Evolutionary conservation across 2,888 invertebrate species (phyloP), one percentile per base, ranked within the genome.

Genomic region (Cryptocheilus praepositus): DNA sequence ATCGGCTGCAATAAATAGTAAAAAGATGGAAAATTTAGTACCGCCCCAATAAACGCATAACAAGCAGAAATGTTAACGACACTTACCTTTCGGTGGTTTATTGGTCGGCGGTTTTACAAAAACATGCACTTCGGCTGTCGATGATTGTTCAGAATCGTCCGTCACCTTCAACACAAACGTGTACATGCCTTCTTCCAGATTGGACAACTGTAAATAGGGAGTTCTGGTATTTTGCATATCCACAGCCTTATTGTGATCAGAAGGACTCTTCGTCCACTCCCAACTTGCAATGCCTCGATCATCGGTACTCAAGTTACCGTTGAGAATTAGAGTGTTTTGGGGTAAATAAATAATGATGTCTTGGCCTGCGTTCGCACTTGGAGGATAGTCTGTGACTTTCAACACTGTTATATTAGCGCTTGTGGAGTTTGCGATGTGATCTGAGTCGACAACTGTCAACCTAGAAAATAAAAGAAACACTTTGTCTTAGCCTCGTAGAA

Each of bases 191-290:
- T 96, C 95, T 83, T 97, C 96, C 55, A 98, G 91, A 89, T 98
- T 96, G 0, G 96, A 96, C 13, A 98, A 90, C 89, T 95, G 94
- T 49, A 98, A 91, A 84, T 95, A 96, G 0, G 97, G 96, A 0
- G 96, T 97, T 81, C 96, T 92, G 0, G 97, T 97, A 79, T 97
- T 96, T 91, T 98, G 96, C 96, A 98, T 98, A 85, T 98, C 98
- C 11, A 96, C 97, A 0, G 97, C 96, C 85, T 96, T 95, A 76
- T 95, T 94, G 74, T 95, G 94, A 84, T 96, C 96, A 56, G 94
- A 94, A 0, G 94, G 93, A 58, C 95, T 94, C 86, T 97, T 97
- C 0, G 96, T 97, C 98, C 98, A 98, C 88, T 98, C 97, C 95
- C 98, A 98, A 22, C 94, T 95, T 0, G 93, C 93, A 80, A 98